Conservation (phyloP, 1,140 invertebrate genomes). For the Caerostris darwini region DNA sequence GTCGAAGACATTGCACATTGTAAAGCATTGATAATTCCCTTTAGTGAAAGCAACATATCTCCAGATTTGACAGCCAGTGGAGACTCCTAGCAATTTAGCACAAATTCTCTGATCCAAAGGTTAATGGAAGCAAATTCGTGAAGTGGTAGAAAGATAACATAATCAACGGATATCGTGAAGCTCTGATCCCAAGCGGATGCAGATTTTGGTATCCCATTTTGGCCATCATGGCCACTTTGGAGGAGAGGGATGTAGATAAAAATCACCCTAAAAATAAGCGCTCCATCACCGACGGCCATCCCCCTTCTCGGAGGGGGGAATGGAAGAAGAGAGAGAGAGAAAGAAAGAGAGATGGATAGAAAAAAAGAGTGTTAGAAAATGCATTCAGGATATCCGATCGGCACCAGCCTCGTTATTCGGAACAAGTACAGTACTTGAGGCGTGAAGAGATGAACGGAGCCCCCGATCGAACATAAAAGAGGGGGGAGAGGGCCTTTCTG, state of each 20-base stretch:
- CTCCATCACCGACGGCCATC: constrained; percentile 29
- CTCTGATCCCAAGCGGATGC: constrained; percentile 49
- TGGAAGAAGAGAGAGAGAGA: background rate
- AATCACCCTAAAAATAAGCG: constrained; percentile 67
- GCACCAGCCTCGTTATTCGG: constrained; percentile 66
- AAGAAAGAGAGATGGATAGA: background rate
- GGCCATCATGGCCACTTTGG: constrained; percentile 24
- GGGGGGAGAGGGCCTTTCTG: background rate
- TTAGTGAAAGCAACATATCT: background rate
- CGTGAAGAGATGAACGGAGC: constrained; percentile 52
- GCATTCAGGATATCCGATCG: constrained; percentile 77
- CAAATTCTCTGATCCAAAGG: background rate
- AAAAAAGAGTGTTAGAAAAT: constrained; percentile 69
- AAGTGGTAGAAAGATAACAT: constrained; percentile 35
- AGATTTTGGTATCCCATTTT: background rate
- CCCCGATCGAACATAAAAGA: constrained; percentile 68
- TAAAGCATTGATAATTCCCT: background rate
- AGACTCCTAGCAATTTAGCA: background rate
- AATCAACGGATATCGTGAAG: constrained; percentile 5
- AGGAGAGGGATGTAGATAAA: constrained; percentile 13
- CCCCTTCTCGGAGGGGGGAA: background rate
- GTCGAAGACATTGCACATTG: too few relatives aligned
- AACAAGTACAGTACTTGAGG: constrained; percentile 73
- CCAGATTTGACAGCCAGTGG: background rate
- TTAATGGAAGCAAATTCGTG: constrained; percentile 9